Base-by-base conservation (phyloP, 2,797 vertebrate genomes). In the Bufotes viridis region DNA sequence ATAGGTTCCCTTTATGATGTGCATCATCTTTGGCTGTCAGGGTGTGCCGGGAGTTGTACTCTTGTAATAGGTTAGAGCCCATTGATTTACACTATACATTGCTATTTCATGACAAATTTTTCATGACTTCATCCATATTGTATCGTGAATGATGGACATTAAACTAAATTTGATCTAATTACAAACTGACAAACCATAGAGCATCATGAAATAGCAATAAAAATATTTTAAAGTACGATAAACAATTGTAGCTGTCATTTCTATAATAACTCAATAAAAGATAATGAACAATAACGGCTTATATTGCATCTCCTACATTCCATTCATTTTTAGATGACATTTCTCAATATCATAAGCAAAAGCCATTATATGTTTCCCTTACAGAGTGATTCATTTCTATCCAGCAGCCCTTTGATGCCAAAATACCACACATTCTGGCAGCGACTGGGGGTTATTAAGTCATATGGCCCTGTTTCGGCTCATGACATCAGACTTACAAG, bases 371-470 rank as follows among this genome's bases (percentile, higher is more conserved):
- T 9, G 5, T 29, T 49, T 63, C 53, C 49, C 6, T 29, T 49
- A 49, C 18, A 22, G 26, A 75, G 20, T 60, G 22, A 42, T 75
- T 76, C 15, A 63, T 42, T 74, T 74, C 18, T 75, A 51, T 85
- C 82, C 82, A 84, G 57, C 26, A 57, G 22, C 10, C 18, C 55
- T 78, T 87, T 13, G 14, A 15, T 83, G 81, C 81, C 81, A 88
- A 65, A 88, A 88, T 84, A 88, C 74, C 87, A 79, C 74, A 84
- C 81, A 88, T 79, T 72, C 22, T 84, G 81, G 82, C 87, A 84
- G 75, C 12, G 26, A 15, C 15, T 80, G 24, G 76, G 57, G 51
- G 29, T 75, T 83, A 88, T 84, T 72, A 83, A 83, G 82, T 83
- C 74, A 88, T 78, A 88, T 88, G 81, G 75, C 79, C 49, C 53